These are phyloP conservation scores for Anadara kagoshimensis DNA, from an alignment of 1,140 invertebrate genomes.

Conservation along the genomic window DNA sequence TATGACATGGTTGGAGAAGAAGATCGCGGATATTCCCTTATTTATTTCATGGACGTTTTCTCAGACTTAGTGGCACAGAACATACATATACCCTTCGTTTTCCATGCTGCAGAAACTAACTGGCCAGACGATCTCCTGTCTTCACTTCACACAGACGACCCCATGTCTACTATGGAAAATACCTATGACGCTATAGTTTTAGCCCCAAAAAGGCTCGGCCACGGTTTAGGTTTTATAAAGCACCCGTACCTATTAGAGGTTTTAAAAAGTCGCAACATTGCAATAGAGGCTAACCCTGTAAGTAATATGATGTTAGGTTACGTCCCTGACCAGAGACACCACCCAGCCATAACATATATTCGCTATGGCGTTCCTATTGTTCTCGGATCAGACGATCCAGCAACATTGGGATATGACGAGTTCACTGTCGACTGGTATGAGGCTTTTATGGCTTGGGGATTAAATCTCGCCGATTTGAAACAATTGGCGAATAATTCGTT, in stretches of 20 bases:
- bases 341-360: slow-evolving; percentile 52
- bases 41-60: slow-evolving; percentile 48
- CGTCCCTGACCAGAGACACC: slow-evolving; percentile 51
- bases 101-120: slow-evolving; percentile 57
- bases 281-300: slow-evolving; percentile 52
- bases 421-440: slow-evolving; percentile 62
- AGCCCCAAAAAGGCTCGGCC: slow-evolving; percentile 50
- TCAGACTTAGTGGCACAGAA: slow-evolving; percentile 26
- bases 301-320: slow-evolving; percentile 58
- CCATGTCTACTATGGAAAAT: slow-evolving; percentile 46
- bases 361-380: slow-evolving; percentile 57
- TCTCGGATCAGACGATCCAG: slow-evolving; percentile 58
- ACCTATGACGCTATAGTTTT: slow-evolving; percentile 52
- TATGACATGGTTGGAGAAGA: slow-evolving; percentile 61
- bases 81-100: slow-evolving; percentile 40
- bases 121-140: slow-evolving; percentile 57
- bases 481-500: slow-evolving; percentile 53
- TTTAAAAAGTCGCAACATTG: slow-evolving; percentile 47
- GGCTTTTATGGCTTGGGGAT: slow-evolving; percentile 56
- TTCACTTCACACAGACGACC: slow-evolving; percentile 41
- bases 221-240: slow-evolving; percentile 51
- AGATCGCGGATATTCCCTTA: slow-evolving; percentile 53
- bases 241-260: slow-evolving; percentile 52
- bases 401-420: slow-evolving; percentile 56
- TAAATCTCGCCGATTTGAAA: slow-evolving; percentile 51